Evolutionary conservation across 2,888 invertebrate genomes (phyloP), one percentile per base, ranked within the genome.

Genomic region (Leptinotarsa tumamoca): DNA sequence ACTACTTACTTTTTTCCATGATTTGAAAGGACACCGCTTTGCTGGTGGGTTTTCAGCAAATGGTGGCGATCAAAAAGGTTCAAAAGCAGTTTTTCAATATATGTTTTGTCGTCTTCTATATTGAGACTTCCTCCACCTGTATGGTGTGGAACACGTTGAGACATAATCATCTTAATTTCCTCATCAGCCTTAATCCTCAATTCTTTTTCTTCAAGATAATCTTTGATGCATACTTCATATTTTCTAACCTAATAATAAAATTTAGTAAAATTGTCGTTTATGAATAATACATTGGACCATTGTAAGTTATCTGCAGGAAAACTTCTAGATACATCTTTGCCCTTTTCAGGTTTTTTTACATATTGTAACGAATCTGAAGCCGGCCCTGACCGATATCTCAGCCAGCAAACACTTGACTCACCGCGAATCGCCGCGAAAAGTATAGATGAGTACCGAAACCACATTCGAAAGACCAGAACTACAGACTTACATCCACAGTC

Each of bases 21-120:
- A 4, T 79, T 43, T 4, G 86, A 85, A 73, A 86, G 84, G 63
- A 88, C 81, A 43, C 88, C 88, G 81, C 84, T 83, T 15, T 52
- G 71, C 2, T 72, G 54, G 5, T 80, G 70, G 0, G 89, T 89
- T 50, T 88, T 80, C 15, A 88, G 63, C 49, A 88, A 79, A 81
- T 89, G 89, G 80, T 89, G 89, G 27, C 87, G 80, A 74, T 88
- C 87, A 74, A 87, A 88, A 7, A 89, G 76, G 33, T 85, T 82
- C 73, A 82, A 81, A 50, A 87, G 68, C 27, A 88, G 85, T 82
- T 83, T 84, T 68, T 84, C 76, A 69, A 84, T 82, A 33, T 82
- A 80, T 61, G 75, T 66, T 69, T 71, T 43, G n/a, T 73, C 67
- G 17, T 43, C 52, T 4, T 54, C 17, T 10, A 68, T 61, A 23